phyloP scores from a whole-genome alignment of 2,113 vertebrate genomes.

The Paradoxurus hermaphroditus region DNA sequence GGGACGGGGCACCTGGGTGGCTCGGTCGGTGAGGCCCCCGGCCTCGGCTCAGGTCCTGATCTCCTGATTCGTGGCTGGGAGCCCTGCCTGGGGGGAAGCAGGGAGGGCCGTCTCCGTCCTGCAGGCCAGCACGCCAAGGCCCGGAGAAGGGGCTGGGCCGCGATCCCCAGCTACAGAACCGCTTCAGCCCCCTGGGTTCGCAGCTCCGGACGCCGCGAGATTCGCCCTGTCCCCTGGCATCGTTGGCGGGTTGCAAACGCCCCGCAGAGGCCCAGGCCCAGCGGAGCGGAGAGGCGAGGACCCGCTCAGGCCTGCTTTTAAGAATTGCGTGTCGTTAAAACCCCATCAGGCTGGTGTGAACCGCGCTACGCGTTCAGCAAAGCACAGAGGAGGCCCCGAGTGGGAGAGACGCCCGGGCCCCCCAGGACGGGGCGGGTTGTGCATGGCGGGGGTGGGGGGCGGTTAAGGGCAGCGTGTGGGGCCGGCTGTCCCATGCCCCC shows the following conservation, averaged over 20 bases:
- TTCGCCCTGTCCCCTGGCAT: not conserved
- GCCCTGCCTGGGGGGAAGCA: not conserved
- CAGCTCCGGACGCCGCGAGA: not conserved
- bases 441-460: not conserved
- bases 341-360: not conserved
- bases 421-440: not conserved
- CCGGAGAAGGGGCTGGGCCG: not conserved
- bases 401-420: not conserved
- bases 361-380: not conserved
- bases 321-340: not conserved
- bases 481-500: slow-evolving; percentile 45
- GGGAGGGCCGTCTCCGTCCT: not conserved
- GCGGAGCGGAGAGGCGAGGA: not conserved
- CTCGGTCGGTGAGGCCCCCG: too few relatives aligned
- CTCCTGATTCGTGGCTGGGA: too few relatives aligned
- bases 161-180: not conserved
- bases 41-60: too few relatives aligned
- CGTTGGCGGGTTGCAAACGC: not conserved
- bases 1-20: too few relatives aligned
- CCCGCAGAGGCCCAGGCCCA: not conserved
- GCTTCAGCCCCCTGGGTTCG: not conserved
- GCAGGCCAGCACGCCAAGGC: not conserved
- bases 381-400: not conserved
- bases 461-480: slow-evolving; percentile 46
- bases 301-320: not conserved